A percentile compares a stretch with the other conserved stretches of the same genome.
Evolutionary conservation across 2,113 vertebrate species (phyloP).

Genomic region (Cisticola juncidis): DNA sequence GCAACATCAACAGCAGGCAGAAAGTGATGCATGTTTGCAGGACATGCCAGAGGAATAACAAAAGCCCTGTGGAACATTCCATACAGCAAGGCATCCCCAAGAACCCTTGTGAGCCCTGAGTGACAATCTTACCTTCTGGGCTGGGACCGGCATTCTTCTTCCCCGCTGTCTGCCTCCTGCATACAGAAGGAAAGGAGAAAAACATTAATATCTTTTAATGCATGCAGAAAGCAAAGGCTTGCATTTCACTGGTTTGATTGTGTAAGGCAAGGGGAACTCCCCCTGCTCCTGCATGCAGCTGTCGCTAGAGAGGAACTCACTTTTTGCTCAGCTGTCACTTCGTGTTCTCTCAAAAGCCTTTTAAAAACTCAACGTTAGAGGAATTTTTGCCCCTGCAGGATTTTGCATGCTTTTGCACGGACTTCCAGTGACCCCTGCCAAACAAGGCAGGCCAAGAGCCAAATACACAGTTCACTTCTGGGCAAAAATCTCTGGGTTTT

Average conservation of each 20-base stretch:
- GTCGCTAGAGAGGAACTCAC: conserved; percentile 13
- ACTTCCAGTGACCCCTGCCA: conserved; percentile 7
- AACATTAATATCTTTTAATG: conserved; percentile 5
- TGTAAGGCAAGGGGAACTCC: not conserved
- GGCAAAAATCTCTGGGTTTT: not conserved
- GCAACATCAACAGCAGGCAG: not conserved
- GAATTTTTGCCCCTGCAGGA: not conserved
- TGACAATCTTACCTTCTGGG: conserved; percentile 85
- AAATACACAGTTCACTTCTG: not conserved
- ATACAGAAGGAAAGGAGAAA: conserved; percentile 33
- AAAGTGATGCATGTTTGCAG: not conserved
- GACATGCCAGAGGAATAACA: not conserved
- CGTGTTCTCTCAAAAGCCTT: not conserved
- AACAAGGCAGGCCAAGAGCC: not conserved
- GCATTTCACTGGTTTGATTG: not conserved
- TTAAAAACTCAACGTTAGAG: not conserved
- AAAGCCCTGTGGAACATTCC: not conserved
- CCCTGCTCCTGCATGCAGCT: not conserved
- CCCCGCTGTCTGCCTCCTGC: conserved; percentile 93
- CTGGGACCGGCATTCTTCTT: conserved; percentile 92
- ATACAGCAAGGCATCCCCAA: not conserved
- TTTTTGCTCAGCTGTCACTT: conserved; percentile 33
- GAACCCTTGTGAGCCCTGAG: not conserved
- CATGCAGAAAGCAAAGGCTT: not conserved
- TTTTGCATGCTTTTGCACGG: not conserved